Conservation (phyloP, 2,113 vertebrate species). For the Sylvietta virens region DNA sequence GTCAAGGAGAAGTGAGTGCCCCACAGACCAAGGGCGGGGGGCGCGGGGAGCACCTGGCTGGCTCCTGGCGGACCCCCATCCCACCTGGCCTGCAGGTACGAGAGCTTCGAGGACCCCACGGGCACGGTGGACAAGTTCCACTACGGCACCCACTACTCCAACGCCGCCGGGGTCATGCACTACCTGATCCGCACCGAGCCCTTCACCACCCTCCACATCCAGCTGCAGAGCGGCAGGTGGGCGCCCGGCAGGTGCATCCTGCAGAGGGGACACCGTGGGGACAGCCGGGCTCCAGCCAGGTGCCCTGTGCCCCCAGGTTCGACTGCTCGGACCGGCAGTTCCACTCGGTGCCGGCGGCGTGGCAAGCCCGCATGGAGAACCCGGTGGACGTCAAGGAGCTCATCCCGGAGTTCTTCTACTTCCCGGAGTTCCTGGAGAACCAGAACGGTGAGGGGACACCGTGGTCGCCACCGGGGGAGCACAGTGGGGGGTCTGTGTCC, state of each 20-base stretch:
- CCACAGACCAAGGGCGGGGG: rapidly evolving
- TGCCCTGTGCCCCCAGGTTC: conserved; percentile 75
- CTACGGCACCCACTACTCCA: conserved; percentile 98
- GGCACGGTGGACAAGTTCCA: conserved; percentile 96
- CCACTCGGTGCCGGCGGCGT: conserved; percentile 91
- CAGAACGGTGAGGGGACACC: conserved; percentile 77
- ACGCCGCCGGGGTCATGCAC: conserved; percentile 98
- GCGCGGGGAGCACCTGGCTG: rapidly evolving
- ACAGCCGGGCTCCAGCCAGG: rapidly evolving
- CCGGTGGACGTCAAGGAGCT: conserved; percentile 95
- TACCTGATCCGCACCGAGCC: conserved; percentile 98
- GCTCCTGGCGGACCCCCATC: neutral
- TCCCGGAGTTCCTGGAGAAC: conserved; percentile 93
- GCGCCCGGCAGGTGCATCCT: rapidly evolving
- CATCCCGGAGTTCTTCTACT: conserved; percentile 98
- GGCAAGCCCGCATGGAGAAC: conserved; percentile 97
- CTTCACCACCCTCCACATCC: conserved; percentile 94
- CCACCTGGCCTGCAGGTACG: conserved; percentile 72
- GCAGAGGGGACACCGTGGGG: rapidly evolving
- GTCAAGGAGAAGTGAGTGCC: conserved; percentile 90
- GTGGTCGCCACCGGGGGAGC: rapidly evolving
- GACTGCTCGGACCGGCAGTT: conserved; percentile 97
- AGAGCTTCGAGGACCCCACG: conserved; percentile 95
- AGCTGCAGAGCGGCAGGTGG: conserved; percentile 95
- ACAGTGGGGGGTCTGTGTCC: rapidly evolving